Conservation (phyloP, 2,888 invertebrate species). For the Epiblema foenella region DNA sequence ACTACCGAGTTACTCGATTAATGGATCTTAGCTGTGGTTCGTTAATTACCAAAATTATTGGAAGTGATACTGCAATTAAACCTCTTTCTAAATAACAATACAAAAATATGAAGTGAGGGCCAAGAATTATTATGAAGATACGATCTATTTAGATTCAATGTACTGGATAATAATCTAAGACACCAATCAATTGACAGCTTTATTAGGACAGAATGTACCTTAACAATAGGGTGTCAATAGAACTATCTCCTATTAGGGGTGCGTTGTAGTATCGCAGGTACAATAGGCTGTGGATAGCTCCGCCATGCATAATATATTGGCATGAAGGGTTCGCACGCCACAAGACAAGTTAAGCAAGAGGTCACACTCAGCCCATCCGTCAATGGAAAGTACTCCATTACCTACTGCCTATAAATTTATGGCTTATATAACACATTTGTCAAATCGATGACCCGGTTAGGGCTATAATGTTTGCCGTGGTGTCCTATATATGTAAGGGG, state of each 20-base stretch:
- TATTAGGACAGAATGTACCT: not conserved
- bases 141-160: too few species aligned
- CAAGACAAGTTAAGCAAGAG: conserved; percentile 54
- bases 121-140: too few species aligned
- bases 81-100: too few species aligned
- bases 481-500: conserved; percentile 31
- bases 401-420: conserved; percentile 53
- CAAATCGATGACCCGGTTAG: conserved; percentile 53
- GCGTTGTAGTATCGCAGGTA: conserved; percentile 13
- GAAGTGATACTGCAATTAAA: too few species aligned
- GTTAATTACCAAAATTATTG: too few species aligned
- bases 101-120: too few species aligned
- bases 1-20: too few species aligned
- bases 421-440: conserved; percentile 55
- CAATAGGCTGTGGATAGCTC: conserved; percentile 33
- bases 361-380: conserved; percentile 58
- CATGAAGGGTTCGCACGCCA: conserved; percentile 50
- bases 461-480: conserved; percentile 32
- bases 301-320: conserved; percentile 44
- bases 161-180: too few species aligned
- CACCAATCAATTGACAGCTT: conserved; percentile 7
- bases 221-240: conserved; percentile 31
- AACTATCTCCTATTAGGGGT: conserved; percentile 8
- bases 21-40: too few species aligned
- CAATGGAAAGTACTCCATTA: conserved; percentile 60